phyloP scores from a whole-genome alignment of 2,888 invertebrate genomes.

The Maniola hyperantus region DNA sequence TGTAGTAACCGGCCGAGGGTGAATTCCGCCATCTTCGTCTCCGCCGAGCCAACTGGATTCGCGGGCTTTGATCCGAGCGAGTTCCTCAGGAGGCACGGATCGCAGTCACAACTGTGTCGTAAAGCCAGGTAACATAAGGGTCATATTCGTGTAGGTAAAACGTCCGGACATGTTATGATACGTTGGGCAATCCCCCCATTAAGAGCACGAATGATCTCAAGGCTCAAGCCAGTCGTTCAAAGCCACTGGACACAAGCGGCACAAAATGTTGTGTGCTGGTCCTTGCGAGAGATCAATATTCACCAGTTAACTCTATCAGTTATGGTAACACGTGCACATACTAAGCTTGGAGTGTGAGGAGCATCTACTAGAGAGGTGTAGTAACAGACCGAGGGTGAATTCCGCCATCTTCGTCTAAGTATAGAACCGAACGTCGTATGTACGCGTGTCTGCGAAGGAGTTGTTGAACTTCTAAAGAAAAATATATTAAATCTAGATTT shows the following conservation, averaged over 20 bases:
- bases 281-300: too few relatives aligned
- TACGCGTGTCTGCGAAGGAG: too few relatives aligned
- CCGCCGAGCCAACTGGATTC: constrained; percentile 88
- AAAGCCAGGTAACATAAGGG: constrained; percentile 84
- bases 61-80: constrained; percentile 91
- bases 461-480: too few relatives aligned
- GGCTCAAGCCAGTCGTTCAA: too few relatives aligned
- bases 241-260: too few relatives aligned
- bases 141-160: neutral
- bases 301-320: too few relatives aligned
- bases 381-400: constrained; percentile 89
- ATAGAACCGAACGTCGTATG: too few relatives aligned
- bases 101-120: constrained; percentile 89
- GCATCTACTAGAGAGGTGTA: constrained; percentile 80
- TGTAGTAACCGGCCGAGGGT: constrained; percentile 88
- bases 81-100: constrained; percentile 90
- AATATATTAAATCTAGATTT: too few relatives aligned
- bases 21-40: constrained; percentile 93
- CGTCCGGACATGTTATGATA: too few relatives aligned
- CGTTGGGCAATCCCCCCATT: too few relatives aligned
- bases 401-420: constrained; percentile 93
- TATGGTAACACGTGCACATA: constrained; percentile 86
- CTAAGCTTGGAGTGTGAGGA: constrained; percentile 85
- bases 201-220: too few relatives aligned
- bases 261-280: too few relatives aligned